A percentile compares a stretch with the other conserved stretches of the same genome.
These are phyloP conservation scores for Fregata magnificens DNA, from an alignment of 2,113 vertebrate genomes.

Conservation along the genomic window DNA sequence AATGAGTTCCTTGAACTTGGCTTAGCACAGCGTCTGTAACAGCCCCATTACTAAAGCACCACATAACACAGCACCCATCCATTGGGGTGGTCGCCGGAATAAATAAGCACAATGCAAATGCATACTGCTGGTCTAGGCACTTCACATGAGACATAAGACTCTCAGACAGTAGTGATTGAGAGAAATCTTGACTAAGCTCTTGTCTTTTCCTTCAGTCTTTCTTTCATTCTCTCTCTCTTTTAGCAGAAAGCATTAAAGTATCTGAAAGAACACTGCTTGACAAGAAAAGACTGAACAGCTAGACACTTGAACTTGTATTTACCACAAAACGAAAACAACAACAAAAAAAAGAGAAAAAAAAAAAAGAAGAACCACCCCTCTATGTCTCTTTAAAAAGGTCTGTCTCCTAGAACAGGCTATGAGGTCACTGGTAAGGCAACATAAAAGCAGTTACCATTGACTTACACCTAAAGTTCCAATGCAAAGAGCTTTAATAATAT, in stretches of 20 bases:
- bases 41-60: not conserved
- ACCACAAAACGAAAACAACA: not conserved
- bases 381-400: not conserved
- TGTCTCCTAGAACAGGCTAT: not conserved
- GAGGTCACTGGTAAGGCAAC: not conserved
- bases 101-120: not conserved
- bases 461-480: not conserved
- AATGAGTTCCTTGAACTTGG: conserved; percentile 40
- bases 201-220: not conserved
- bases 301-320: not conserved
- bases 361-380: not conserved
- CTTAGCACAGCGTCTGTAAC: not conserved
- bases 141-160: not conserved
- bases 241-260: not conserved
- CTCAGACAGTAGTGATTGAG: not conserved
- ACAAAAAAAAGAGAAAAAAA: not conserved
- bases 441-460: not conserved
- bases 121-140: not conserved
- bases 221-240: not conserved
- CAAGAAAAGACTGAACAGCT: not conserved
- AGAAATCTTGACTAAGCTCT: not conserved
- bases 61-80: not conserved
- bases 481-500: not conserved
- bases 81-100: not conserved
- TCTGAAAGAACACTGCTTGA: not conserved